phyloP scores from a whole-genome alignment of 2,113 vertebrate genomes.

The Suncus etruscus region DNA sequence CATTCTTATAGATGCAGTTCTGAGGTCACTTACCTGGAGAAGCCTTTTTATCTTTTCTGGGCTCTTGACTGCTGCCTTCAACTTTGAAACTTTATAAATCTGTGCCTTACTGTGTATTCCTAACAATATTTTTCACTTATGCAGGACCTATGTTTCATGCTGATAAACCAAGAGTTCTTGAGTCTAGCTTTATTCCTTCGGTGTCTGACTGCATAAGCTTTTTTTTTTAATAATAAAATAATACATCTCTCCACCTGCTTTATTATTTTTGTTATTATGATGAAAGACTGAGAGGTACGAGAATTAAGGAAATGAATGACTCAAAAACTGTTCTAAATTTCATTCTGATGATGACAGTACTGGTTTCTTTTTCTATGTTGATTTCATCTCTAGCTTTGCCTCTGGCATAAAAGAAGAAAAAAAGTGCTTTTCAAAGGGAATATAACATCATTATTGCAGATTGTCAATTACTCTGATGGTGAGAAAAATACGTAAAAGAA shows the following conservation, averaged over 20 bases:
- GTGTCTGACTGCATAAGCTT: background rate
- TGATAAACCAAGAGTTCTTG: background rate
- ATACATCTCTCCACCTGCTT: background rate
- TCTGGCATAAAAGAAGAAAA: background rate
- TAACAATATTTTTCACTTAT: background rate
- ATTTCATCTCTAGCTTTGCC: background rate
- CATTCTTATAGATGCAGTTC: background rate
- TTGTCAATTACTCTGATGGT: background rate
- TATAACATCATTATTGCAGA: background rate
- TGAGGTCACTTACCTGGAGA: no score
- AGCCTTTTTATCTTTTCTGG: background rate
- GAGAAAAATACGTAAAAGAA: background rate
- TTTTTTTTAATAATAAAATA: background rate
- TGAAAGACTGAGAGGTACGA: background rate
- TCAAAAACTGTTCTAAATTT: conserved; percentile 26
- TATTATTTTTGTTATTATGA: background rate
- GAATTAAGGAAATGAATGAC: conserved; percentile 17
- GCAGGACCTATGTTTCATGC: background rate
- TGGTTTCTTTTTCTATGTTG: background rate
- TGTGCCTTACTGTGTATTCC: background rate
- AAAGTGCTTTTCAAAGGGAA: background rate
- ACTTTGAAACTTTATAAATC: background rate
- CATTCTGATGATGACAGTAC: background rate
- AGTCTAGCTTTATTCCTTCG: background rate
- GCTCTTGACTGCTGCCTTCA: no score